Percentiles rank a stretch among this genome's conserved stretches.
phyloP scores from a whole-genome alignment of 2,888 invertebrate species.

The Xestia rhomboidea region DNA sequence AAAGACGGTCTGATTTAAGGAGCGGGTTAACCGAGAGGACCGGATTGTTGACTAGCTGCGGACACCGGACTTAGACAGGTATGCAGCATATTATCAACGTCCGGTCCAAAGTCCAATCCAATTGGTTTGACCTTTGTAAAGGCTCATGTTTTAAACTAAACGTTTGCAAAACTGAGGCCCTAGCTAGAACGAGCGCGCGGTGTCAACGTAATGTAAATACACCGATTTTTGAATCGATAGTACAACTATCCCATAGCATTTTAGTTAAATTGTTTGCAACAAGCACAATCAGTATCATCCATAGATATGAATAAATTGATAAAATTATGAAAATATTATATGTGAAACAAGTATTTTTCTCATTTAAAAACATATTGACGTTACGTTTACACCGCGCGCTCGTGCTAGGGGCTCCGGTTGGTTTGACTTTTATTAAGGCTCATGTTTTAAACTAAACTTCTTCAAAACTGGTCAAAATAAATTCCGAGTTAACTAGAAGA shows the following conservation, averaged over 20 bases:
- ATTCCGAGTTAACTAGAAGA: not conserved
- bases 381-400: too few relatives aligned
- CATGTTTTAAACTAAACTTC: not conserved
- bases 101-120: not conserved
- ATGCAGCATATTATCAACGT: not conserved
- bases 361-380: not conserved
- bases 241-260: not conserved
- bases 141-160: not conserved
- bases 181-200: too few relatives aligned
- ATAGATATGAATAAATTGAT: not conserved
- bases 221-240: not conserved
- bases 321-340: too few relatives aligned
- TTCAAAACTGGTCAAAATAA: not conserved
- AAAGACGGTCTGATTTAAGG: not conserved
- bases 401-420: not conserved
- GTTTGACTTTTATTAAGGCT: not conserved
- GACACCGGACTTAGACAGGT: not conserved
- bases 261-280: not conserved
- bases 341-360: not conserved
- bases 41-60: not conserved
- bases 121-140: not conserved
- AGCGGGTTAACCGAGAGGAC: not conserved
- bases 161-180: not conserved
- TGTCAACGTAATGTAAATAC: not conserved
- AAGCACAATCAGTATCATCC: not conserved